These are phyloP conservation scores for Drosophila tropicalis DNA, from an alignment of 1,140 invertebrate species.

Conservation along the genomic window DNA sequence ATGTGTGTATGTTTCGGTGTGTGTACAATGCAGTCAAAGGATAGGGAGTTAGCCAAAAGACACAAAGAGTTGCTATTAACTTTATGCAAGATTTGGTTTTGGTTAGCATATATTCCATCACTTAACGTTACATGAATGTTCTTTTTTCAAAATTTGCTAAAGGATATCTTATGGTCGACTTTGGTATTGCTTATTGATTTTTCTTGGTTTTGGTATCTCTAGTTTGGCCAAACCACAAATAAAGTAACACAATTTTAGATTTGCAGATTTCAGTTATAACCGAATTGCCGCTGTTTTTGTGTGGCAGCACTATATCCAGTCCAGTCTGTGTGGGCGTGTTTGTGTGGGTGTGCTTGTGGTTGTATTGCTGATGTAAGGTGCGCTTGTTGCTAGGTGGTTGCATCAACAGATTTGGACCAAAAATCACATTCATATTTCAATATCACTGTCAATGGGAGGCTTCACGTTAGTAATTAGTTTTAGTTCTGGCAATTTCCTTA, in stretches of 20 bases:
- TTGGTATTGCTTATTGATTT: no score
- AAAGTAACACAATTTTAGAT: constrained; percentile 12
- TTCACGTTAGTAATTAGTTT: neutral
- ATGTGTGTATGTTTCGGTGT: no score
- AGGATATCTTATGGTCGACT: neutral
- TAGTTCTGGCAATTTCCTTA: neutral
- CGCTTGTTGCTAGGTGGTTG: neutral
- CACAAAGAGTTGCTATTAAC: no score
- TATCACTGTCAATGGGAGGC: neutral
- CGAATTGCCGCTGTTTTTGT: neutral
- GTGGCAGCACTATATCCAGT: neutral
- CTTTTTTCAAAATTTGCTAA: neutral
- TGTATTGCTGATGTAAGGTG: neutral
- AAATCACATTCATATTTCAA: neutral
- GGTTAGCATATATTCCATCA: no score
- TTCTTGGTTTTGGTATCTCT: neutral
- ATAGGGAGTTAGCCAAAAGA: no score
- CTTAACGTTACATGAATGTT: no score
- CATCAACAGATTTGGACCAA: neutral
- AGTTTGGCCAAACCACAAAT: neutral
- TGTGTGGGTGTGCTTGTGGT: neutral
- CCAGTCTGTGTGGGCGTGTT: neutral
- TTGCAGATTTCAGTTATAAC: constrained; percentile 11
- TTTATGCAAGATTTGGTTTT: no score
- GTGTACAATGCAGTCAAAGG: no score